Conservation (phyloP, 2,797 vertebrate genomes). For the Sphenopsis melanotis region DNA sequence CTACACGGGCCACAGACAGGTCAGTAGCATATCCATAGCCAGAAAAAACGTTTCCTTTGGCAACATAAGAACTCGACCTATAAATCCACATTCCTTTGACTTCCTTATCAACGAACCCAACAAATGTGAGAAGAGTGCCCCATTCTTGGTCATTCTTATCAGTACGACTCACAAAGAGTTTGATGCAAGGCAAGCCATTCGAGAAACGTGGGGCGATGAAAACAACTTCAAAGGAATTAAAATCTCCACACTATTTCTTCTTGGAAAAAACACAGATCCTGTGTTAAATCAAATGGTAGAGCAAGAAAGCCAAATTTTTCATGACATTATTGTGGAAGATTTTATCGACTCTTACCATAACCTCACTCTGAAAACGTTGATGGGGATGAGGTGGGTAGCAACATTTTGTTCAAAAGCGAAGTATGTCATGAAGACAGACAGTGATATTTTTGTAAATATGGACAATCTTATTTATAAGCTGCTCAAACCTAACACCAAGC, state of each 20-base stretch:
- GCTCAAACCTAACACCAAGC: conserved; percentile 93
- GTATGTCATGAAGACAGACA: conserved; percentile 98
- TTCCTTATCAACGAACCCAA: conserved; percentile 94
- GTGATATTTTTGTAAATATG: conserved; percentile 99
- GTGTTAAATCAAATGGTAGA: conserved; percentile 98
- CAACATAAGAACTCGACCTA: conserved; percentile 93
- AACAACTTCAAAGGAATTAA: conserved; percentile 89
- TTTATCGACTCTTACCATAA: conserved; percentile 98
- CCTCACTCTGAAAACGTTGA: conserved; percentile 95
- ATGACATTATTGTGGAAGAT: conserved; percentile 96
- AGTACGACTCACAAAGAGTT: conserved; percentile 99
- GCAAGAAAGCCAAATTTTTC: conserved; percentile 98
- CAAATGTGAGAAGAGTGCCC: conserved; percentile 86
- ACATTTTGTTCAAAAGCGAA: conserved; percentile 92
- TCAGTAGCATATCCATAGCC: conserved; percentile 79
- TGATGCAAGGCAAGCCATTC: conserved; percentile 94
- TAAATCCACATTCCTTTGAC: conserved; percentile 93
- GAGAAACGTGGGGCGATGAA: conserved; percentile 96
- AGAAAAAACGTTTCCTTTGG: conserved; percentile 89
- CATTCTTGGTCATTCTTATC: conserved; percentile 95
- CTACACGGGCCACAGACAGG: conserved; percentile 84
- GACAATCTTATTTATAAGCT: conserved; percentile 98
- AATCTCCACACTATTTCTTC: conserved; percentile 89
- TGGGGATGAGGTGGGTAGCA: conserved; percentile 98
- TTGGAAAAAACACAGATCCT: conserved; percentile 87